Evolutionary conservation across 1,140 invertebrate species (phyloP).

Genomic region (Dendrolimus punctatus): DNA sequence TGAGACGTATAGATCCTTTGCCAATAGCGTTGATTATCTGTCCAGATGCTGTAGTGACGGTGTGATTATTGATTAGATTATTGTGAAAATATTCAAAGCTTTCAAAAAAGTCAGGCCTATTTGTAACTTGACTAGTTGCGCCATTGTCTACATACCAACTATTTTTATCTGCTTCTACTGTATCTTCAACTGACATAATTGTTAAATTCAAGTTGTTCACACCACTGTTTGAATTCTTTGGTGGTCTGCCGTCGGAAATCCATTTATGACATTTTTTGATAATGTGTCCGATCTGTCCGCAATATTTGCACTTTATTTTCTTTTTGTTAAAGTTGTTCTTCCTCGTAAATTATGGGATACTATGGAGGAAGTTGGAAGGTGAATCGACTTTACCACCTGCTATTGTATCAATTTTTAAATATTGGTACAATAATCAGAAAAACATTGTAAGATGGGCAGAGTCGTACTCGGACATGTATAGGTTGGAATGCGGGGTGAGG

Average conservation of each 20-base stretch:
- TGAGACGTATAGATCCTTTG: background rate
- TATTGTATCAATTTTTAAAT: too few relatives aligned
- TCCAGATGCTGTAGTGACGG: background rate
- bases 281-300: too few relatives aligned
- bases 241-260: background rate
- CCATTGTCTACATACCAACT: constrained; percentile 1
- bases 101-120: background rate
- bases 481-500: too few relatives aligned
- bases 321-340: too few relatives aligned
- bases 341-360: too few relatives aligned
- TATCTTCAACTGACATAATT: background rate
- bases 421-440: too few relatives aligned
- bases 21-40: background rate
- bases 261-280: background rate
- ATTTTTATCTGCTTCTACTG: background rate
- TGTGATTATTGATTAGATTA: too few relatives aligned
- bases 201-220: background rate
- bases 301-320: too few relatives aligned
- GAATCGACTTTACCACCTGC: too few relatives aligned
- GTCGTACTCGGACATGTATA: too few relatives aligned
- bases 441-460: too few relatives aligned
- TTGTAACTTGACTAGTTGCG: background rate
- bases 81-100: background rate
- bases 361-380: too few relatives aligned
- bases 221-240: background rate